Evolutionary conservation across 2,797 vertebrate species (phyloP).

Genomic region (Chaunax sp.): DNA sequence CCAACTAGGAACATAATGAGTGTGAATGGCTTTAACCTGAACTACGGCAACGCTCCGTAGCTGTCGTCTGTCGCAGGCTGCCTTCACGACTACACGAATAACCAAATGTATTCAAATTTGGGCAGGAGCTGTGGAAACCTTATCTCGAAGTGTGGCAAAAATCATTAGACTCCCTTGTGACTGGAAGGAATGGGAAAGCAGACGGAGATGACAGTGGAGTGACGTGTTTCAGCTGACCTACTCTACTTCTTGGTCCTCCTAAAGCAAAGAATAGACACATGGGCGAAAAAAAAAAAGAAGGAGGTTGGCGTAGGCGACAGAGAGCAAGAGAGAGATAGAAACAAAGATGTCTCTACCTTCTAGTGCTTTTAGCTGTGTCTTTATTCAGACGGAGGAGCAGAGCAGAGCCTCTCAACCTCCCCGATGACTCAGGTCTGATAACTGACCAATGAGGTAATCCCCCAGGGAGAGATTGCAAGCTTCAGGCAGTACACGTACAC

Average conservation of each 20-base stretch:
- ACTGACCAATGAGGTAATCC: constrained; percentile 71
- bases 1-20: constrained; percentile 17
- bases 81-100: constrained; percentile 8
- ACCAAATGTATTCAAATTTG: constrained; percentile 5
- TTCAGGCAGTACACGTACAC: constrained; percentile 41
- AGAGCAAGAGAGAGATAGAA: background rate
- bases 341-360: constrained; percentile 1
- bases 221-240: constrained; percentile 36
- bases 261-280: constrained; percentile 7
- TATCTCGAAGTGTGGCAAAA: constrained; percentile 8
- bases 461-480: constrained; percentile 59
- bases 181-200: constrained; percentile 34
- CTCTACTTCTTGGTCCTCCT: constrained; percentile 34
- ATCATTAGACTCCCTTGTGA: constrained; percentile 1
- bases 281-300: background rate
- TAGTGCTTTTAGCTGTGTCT: constrained; percentile 39
- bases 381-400: constrained; percentile 46
- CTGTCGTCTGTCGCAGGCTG: background rate
- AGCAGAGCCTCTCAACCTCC: constrained; percentile 62
- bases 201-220: constrained; percentile 5
- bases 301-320: background rate
- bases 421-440: constrained; percentile 77
- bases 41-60: background rate
- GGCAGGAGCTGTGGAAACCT: constrained; percentile 6
- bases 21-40: constrained; percentile 5